Evolutionary conservation across 1,140 invertebrate genomes (phyloP).

Genomic region (Stegodyphus mimosarum): DNA sequence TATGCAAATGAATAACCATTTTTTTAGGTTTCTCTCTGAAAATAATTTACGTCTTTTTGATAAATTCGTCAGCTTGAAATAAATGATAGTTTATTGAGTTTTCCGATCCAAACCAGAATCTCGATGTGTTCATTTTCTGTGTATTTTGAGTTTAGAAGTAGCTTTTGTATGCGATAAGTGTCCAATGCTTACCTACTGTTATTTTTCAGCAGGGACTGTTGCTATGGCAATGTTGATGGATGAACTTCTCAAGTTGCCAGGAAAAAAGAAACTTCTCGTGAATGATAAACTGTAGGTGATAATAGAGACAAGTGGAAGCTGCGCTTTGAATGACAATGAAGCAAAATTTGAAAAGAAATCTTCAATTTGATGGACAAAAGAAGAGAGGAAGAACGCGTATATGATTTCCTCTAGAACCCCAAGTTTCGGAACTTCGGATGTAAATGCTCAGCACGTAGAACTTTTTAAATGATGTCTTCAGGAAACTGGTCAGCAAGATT

Average conservation of each 20-base stretch:
- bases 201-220: slow-evolving; percentile 24
- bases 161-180: slow-evolving; percentile 8
- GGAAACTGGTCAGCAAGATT: neutral
- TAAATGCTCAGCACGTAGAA: slow-evolving; percentile 15
- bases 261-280: slow-evolving; percentile 22
- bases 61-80: too few relatives aligned
- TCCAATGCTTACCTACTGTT: slow-evolving; percentile 6
- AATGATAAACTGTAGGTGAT: slow-evolving; percentile 59
- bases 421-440: slow-evolving; percentile 28
- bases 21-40: too few relatives aligned
- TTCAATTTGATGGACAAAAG: slow-evolving; percentile 23
- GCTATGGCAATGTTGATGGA: slow-evolving; percentile 49
- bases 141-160: slow-evolving; percentile 24
- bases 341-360: slow-evolving; percentile 47
- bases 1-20: too few relatives aligned
- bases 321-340: slow-evolving; percentile 53
- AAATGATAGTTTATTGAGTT: too few relatives aligned
- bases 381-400: slow-evolving; percentile 14
- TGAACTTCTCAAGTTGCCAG: slow-evolving; percentile 54
- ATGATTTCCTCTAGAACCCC: slow-evolving; percentile 38
- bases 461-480: slow-evolving; percentile 37
- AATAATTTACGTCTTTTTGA: too few relatives aligned
- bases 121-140: neutral
- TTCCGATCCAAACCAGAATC: too few relatives aligned
- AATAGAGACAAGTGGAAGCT: slow-evolving; percentile 51